phyloP scores from a whole-genome alignment of 2,113 vertebrate species.

The Petaurus breviceps region DNA sequence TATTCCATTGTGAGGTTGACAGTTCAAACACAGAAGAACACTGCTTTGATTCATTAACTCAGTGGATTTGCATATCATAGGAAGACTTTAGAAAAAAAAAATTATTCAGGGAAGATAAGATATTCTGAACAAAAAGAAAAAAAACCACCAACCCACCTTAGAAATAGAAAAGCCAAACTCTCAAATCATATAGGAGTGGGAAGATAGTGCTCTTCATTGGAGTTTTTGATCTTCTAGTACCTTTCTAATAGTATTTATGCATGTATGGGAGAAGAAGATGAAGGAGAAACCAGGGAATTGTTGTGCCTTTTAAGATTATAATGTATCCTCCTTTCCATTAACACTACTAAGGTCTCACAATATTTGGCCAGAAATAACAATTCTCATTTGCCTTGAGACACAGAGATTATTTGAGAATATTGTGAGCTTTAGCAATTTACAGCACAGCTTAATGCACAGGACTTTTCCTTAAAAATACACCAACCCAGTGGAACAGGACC shows the following conservation, averaged over 20 bases:
- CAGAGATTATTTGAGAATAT: neutral
- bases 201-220: neutral
- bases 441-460: neutral
- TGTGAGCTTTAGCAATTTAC: neutral
- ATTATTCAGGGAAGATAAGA: neutral
- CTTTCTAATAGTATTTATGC: neutral
- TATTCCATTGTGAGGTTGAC: neutral
- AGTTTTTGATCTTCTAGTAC: neutral
- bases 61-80: neutral
- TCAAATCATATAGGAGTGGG: neutral
- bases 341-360: neutral
- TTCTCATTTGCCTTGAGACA: neutral
- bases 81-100: neutral
- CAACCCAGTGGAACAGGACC: neutral
- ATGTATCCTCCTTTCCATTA: neutral
- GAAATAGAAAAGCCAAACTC: neutral
- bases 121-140: neutral
- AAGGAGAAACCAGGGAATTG: neutral
- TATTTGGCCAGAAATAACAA: neutral
- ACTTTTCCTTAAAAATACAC: neutral
- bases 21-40: neutral
- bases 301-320: neutral
- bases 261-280: neutral
- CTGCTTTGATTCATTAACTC: neutral
- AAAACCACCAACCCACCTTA: neutral